phyloP scores from a whole-genome alignment of 64 coral and sea anemone species.

The Anthopleura sola region DNA sequence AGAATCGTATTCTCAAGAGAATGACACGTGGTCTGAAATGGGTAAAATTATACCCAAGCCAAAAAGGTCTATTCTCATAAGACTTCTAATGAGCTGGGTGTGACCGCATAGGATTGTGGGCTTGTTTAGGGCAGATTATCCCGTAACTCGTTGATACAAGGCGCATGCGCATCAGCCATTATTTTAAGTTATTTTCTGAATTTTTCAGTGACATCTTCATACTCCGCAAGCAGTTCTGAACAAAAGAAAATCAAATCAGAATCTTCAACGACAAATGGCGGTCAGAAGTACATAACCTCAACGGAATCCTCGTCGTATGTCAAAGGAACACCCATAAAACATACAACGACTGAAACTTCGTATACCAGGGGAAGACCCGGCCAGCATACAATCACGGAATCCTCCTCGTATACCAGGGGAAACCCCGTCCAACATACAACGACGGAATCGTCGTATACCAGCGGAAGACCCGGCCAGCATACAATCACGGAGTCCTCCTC shows the following conservation, averaged over 20 bases:
- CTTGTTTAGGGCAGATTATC: neutral
- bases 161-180: neutral
- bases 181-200: neutral
- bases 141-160: neutral
- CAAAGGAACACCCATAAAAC: neutral
- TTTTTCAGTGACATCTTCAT: constrained; percentile 7
- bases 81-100: too few relatives aligned
- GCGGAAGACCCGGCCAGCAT: constrained; percentile 3
- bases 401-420: neutral
- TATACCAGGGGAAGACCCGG: neutral
- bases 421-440: neutral
- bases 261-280: neutral
- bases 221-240: constrained; percentile 4
- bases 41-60: too few relatives aligned
- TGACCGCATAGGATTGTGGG: too few relatives aligned
- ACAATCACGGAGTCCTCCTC: too few relatives aligned
- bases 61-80: too few relatives aligned
- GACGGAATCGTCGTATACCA: neutral
- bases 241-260: neutral
- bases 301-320: neutral
- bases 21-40: too few relatives aligned
- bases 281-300: neutral
- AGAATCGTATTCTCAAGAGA: too few relatives aligned
- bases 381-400: neutral
- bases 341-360: neutral